Evolutionary conservation across 2,113 vertebrate genomes (phyloP).

Genomic region (Scolopax mira): DNA sequence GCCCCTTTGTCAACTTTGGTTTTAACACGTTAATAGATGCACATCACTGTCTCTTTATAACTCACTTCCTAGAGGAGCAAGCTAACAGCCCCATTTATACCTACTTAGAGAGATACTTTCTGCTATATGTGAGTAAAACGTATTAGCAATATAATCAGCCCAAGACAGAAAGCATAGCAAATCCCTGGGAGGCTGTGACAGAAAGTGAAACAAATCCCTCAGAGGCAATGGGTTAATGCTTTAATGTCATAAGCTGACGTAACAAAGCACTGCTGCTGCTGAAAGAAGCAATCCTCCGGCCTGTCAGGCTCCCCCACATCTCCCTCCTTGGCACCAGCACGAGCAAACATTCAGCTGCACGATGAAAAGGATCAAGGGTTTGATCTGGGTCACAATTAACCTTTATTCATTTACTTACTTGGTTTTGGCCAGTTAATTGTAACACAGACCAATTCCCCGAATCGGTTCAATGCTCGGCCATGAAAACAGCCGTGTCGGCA

Average conservation of each 20-base stretch:
- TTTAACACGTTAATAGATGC: background rate
- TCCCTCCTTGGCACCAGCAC: background rate
- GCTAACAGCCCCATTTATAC: background rate
- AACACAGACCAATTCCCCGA: background rate
- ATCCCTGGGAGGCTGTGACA: background rate
- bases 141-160: background rate
- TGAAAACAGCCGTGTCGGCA: background rate
- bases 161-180: background rate
- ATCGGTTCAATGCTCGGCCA: background rate
- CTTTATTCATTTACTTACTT: background rate
- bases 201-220: background rate
- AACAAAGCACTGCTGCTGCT: background rate
- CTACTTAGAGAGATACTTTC: background rate
- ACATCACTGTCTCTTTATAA: background rate
- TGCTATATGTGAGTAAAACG: background rate
- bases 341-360: accelerated
- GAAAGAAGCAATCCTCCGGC: background rate
- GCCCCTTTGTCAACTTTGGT: background rate
- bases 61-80: background rate
- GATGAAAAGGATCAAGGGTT: background rate
- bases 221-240: background rate
- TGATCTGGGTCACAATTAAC: background rate
- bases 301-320: background rate
- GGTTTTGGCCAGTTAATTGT: background rate
- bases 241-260: background rate